Evolutionary conservation across 2,888 invertebrate genomes (phyloP), one percentile per base, ranked within the genome.

Genomic region (Bombylius discolor): DNA sequence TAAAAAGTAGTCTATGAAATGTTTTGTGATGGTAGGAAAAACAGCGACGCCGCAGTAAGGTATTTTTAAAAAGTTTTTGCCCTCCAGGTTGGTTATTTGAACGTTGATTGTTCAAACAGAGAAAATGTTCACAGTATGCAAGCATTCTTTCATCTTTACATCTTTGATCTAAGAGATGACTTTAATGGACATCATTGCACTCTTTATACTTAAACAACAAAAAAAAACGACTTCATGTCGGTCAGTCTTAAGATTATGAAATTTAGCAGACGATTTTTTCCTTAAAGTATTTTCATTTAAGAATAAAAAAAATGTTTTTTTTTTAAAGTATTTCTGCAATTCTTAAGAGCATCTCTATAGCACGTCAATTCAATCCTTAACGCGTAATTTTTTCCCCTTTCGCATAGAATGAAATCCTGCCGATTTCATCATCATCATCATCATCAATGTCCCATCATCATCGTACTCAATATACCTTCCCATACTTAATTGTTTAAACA

Each of bases 181-280:
- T 55, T 55, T 55, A 55, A 55, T 55, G 55, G 55, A 55, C 50
- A 47, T 55, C 50, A 32, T 49, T 46, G 55, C 45, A 51, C 45
- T 55, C 46, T 46, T 12, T 31, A 13, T 46, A 14, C 6, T 4
- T 14, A 14, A 4, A 13, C 13, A 14, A 14, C n/a, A 14, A 36
- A 31, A 34, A n/a, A n/a, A 14, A 49, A 55, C 46, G 44, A 55
- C 33, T 46, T 8, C 46, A 36, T 45, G 45, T 55, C 50, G 50
- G 55, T 55, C 56, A 53, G 50, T 42, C 50, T 56, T 56, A 52
- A 58, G 54, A 55, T 58, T 58, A 58, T 55, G 57, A 57, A 58
- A 58, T 55, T 55, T 55, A 55, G 55, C 52, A 58, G 58, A 58
- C 58, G 39, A 52, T 55, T 58, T 58, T 56, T 58, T 58, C 42